Evolutionary conservation across 2,797 vertebrate genomes (phyloP), one percentile per base, ranked within the genome.

Genomic region (Myotis findleyi): DNA sequence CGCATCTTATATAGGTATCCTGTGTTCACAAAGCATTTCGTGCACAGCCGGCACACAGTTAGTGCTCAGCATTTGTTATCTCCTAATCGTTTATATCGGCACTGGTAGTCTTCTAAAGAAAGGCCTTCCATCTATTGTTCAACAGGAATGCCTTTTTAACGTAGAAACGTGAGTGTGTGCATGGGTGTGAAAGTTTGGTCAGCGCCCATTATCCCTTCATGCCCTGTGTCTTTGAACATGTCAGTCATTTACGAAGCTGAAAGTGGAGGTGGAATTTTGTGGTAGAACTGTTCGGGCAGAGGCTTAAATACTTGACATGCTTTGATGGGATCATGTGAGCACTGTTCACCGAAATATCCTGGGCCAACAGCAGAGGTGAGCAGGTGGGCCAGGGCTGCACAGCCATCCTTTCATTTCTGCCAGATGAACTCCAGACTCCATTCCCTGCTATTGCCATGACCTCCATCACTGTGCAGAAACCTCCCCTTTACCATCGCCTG

Each of bases 391-490:
- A 91, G 92, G 62, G 95, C 81, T 94, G 88, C 71, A 89, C 96
- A 98, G 79, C 92, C 96, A 93, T 73, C 88, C 93, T 77, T 94
- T 89, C 87, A 83, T 92, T 95, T 91, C 85, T 97, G 96, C 96
- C 93, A 77, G 92, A 96, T 97, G 97, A 97, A 98, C 95, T 97
- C 72, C 87, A 98, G 97, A 93, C 83, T 85, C 68, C 92, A 79
- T 85, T 44, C 97, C 94, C 72, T 86, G 85, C 55, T 72, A 49
- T 68, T 95, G 97, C 95, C 87, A 97, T 93, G 89, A 93, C 89
- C 91, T 97, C 87, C 84, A 87, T 57, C 0, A 0, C 62, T 73
- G 38, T 55, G 36, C 9, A 68, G 83, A 92, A 98, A 96, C 89
- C 96, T 59, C 89, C 62, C 23, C 59, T 89, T 95, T 89, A 95